Conservation (phyloP, 2,113 vertebrate genomes). For the Phaetusa simplex region DNA sequence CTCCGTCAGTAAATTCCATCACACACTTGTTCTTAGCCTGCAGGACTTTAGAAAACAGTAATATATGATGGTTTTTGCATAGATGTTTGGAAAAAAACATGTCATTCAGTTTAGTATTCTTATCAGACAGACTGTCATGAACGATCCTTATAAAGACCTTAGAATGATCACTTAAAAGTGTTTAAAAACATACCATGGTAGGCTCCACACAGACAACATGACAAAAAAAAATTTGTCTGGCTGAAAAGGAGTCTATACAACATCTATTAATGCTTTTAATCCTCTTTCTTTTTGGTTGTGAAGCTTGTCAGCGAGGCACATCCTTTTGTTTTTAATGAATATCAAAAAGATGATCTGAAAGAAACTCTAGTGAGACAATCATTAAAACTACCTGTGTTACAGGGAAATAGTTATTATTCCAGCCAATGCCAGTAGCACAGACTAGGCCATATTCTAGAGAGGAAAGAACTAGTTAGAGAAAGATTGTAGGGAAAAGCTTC, state of each 20-base stretch:
- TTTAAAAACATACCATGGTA: not conserved
- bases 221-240: not conserved
- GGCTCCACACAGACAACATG: not conserved
- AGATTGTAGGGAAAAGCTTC: constrained; percentile 44
- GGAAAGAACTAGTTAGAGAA: constrained; percentile 27
- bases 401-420: not conserved
- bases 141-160: not conserved
- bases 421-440: not conserved
- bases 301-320: not conserved
- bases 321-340: not conserved
- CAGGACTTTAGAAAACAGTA: not conserved
- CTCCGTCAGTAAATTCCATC: not conserved
- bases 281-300: not conserved
- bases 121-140: not conserved
- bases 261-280: not conserved
- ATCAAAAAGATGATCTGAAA: not conserved
- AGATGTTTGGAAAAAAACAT: not conserved
- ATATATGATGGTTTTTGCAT: not conserved
- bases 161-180: not conserved
- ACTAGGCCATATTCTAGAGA: not conserved
- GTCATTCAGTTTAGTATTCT: not conserved
- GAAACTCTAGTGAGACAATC: not conserved
- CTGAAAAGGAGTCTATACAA: not conserved
- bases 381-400: not conserved
- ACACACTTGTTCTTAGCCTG: not conserved